Percentiles rank a stretch among this genome's conserved stretches.
Evolutionary conservation across 2,888 invertebrate genomes (phyloP).

Genomic region (Cynaeus angustus): DNA sequence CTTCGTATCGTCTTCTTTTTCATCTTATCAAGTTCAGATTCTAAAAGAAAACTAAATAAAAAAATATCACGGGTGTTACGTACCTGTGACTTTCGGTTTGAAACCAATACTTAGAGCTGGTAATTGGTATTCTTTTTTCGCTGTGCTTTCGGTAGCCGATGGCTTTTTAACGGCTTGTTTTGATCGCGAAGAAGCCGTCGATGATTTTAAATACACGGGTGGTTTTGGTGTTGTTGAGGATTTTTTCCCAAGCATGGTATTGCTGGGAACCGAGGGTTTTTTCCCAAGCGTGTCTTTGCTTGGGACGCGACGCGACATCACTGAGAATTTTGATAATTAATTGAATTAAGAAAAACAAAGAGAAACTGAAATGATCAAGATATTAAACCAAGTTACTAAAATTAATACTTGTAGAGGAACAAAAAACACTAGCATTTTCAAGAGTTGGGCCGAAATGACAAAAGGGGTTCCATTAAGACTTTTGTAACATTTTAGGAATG

Average conservation of each 20-base stretch:
- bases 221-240: not conserved
- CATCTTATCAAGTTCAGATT: conserved; percentile 59
- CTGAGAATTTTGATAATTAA: conserved; percentile 19
- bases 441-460: not conserved
- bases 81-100: conserved; percentile 19
- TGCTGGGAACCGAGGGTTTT: conserved; percentile 1
- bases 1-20: conserved; percentile 63
- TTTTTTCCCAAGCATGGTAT: conserved; percentile 1
- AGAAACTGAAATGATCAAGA: conserved; percentile 21
- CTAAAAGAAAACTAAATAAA: conserved; percentile 32
- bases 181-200: not conserved
- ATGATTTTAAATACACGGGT: not conserved
- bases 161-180: not conserved
- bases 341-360: conserved; percentile 31
- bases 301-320: conserved; percentile 24
- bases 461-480: not conserved
- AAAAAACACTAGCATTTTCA: conserved; percentile 41
- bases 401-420: conserved; percentile 35
- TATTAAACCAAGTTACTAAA: conserved; percentile 46
- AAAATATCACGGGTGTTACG: not conserved
- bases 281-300: not conserved
- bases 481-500: not conserved
- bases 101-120: conserved; percentile 58
- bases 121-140: conserved; percentile 54
- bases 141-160: conserved; percentile 10